These are phyloP conservation scores for Sinocyclocheilus anshuiensis DNA, from an alignment of 2,113 vertebrate species.

Conservation along the genomic window DNA sequence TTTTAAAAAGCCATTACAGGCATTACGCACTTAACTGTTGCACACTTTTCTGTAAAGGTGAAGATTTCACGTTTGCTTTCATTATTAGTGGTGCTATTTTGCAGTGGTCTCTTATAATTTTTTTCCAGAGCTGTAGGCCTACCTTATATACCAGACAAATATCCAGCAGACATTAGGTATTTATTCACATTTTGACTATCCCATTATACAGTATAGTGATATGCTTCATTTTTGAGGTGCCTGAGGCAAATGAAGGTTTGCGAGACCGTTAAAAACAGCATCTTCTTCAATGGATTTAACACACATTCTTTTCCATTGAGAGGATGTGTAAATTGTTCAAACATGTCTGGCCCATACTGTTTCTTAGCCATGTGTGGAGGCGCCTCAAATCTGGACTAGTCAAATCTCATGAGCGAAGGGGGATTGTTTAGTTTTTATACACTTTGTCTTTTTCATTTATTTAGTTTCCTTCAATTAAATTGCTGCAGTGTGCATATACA, in stretches of 20 bases:
- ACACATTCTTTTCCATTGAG: neutral
- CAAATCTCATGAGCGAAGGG: neutral
- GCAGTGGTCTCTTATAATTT: too few relatives aligned
- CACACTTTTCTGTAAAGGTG: neutral
- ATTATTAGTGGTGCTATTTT: neutral
- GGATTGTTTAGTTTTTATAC: neutral
- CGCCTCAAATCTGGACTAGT: slow-evolving; percentile 9
- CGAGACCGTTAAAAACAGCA: neutral
- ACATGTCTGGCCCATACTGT: neutral
- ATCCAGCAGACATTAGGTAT: neutral
- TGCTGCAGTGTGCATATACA: neutral
- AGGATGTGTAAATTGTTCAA: slow-evolving; percentile 24
- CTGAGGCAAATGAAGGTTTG: neutral
- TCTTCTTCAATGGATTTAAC: neutral
- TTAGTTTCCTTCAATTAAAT: slow-evolving; percentile 32
- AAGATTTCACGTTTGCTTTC: slow-evolving; percentile 1
- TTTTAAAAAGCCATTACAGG: neutral
- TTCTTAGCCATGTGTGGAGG: slow-evolving; percentile 14
- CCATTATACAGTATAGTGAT: neutral
- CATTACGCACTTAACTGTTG: neutral
- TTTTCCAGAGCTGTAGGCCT: too few relatives aligned
- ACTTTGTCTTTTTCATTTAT: slow-evolving; percentile 2
- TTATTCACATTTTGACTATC: neutral
- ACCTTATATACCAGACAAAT: too few relatives aligned
- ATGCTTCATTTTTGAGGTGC: neutral